Base-by-base conservation (phyloP, 2,113 vertebrate species). In the Ondatra zibethicus region DNA sequence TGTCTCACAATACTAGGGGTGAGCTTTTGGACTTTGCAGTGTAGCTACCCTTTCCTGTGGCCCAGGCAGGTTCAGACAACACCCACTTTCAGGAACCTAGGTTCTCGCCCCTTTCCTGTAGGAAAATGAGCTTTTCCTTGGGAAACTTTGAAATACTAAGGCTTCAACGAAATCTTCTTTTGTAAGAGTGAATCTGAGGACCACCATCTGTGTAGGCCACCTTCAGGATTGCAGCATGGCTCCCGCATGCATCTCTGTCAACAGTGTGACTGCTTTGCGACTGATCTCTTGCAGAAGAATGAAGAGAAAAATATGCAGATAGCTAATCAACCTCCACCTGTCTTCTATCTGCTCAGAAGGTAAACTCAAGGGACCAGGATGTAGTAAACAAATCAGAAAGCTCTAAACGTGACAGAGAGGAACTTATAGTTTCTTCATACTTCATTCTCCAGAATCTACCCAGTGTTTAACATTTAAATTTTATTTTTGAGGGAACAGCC, bases 191-290 rank as follows among this genome's bases (percentile, higher is more conserved):
- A 58, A 36, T 91, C 33, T 39, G 58, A 47, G 36, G 61, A 10
- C 65, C 5, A 2, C 25, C 6, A 11, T 86, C 58, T 47, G 50
- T 42, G 27, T 3, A 52, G 66, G 3, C 19, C 6, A 45, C 17
- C 8, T 33, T 52, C 3, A 33, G 36, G 68, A 78, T 42, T 55
- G 23, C 82, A 36, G 4, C 13, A 52, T n/a, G 77, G 82, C 19
- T 58, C n/a, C 8, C 0, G 7, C 0, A 0, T 3, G 3, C 0
- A 0, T 39, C 58, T 47, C 61, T 84, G 31, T 68, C 23, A 58
- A 5, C 73, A 31, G 0, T 14, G 7, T 45, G 33, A 61, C 17
- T 10, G 7, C 16, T 73, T 82, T 65, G 31, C 73, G 19, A 31
- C 36, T 39, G 13, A 0, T 65, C 2, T 47, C 16, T 8, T 84